Base-by-base conservation (phyloP, 2,888 invertebrate species). In the Dryocosmus kuriphilus region DNA sequence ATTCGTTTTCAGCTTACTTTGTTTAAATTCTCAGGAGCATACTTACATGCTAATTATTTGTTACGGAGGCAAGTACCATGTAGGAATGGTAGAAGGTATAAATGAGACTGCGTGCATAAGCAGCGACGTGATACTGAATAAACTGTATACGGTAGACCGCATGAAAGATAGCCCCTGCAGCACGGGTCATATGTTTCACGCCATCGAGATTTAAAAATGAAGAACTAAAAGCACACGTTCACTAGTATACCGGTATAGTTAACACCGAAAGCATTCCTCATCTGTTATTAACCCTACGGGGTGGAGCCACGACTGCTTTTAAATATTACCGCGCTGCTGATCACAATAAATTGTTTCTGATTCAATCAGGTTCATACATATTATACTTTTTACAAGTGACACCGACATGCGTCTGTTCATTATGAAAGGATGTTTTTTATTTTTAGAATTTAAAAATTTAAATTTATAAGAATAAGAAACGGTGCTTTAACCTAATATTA, bases 101-200 rank as follows among this genome's bases (percentile, higher is more conserved):
- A 14, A n/a, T 24, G 57, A 57, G 57, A 24, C n/a, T 51, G 67
- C 46, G 46, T 67, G 67, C 46, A 67, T 51, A 51, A 67, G 67
- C 27, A 67, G 46, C 46, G 41, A 65, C 65, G 67, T 67, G 67
- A 41, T 19, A 19, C 16, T 67, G 41, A 67, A 67, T 67, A 46
- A 71, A 71, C 51, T 71, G 51, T 51, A 41, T 41, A 71, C 51
- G 51, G 30, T 71, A 71, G n/a, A 71, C 27, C 8, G 19, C 19
- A 71, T 51, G 67, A 71, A 71, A 71, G 67, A 71, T 71, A 51
- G 51, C 41, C 27, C 67, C 67, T 67, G 67, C 67, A 46, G 46
- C 46, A 67, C 27, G 46, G n/a, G n/a, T 51, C 67, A 67, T 67
- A 67, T 51, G 67, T 67, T 67, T 51, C 67, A 51, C 67, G 67